Conservation (phyloP, 2,797 vertebrate genomes). For the Pyrocephalus nanus region DNA sequence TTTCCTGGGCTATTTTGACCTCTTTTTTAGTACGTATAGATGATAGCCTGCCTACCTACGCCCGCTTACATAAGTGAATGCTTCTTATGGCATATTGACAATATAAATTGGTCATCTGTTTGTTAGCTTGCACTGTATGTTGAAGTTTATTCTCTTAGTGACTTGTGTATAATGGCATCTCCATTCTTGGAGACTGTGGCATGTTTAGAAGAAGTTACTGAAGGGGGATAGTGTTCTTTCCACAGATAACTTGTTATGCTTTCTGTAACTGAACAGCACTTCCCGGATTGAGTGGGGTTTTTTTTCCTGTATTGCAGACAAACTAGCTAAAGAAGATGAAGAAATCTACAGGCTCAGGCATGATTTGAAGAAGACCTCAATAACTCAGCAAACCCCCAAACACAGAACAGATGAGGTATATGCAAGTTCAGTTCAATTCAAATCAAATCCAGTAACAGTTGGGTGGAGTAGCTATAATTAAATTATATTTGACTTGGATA, state of each 20-base stretch:
- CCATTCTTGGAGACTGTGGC: background rate
- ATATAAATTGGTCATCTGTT: background rate
- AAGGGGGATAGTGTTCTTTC: background rate
- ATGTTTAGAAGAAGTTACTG: background rate
- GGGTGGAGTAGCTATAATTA: slow-evolving; percentile 39
- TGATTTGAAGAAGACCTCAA: slow-evolving; percentile 89
- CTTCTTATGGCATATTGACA: background rate
- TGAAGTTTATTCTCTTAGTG: background rate
- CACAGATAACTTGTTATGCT: background rate
- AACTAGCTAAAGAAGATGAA: slow-evolving; percentile 92
- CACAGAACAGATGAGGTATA: slow-evolving; percentile 85
- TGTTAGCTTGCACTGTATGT: background rate
- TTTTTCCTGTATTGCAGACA: slow-evolving; percentile 78
- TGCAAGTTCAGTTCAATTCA: slow-evolving; percentile 19
- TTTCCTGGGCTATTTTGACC: background rate
- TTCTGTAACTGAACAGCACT: background rate
- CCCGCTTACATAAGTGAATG: background rate
- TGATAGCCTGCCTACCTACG: background rate
- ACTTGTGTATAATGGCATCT: background rate
- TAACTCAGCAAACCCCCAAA: slow-evolving; percentile 87
- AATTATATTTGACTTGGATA: slow-evolving; percentile 30
- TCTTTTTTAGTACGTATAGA: background rate
- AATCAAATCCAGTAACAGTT: background rate
- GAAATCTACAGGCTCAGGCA: slow-evolving; percentile 96
- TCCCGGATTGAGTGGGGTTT: background rate